Evolutionary conservation across 1,140 invertebrate genomes (phyloP).

Genomic region (Meloidogyne floridensis): DNA sequence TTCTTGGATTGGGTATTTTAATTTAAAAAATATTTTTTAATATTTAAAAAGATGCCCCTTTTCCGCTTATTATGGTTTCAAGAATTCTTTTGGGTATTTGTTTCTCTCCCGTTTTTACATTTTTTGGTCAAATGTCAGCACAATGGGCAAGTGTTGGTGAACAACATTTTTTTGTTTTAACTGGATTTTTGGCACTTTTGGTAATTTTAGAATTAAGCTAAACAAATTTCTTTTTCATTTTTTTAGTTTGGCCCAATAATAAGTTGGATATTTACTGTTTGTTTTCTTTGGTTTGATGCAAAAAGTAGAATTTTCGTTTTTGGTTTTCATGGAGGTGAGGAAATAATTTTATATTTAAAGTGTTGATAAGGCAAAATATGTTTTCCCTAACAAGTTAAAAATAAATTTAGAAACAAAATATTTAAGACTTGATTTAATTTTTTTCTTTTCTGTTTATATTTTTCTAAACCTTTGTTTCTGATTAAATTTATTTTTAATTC

Average conservation of each 20-base stretch:
- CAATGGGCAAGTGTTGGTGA: conserved; percentile 49
- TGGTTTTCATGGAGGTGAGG: conserved; percentile 31
- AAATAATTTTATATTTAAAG: not conserved
- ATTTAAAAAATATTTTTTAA: not conserved
- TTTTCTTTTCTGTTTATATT: no score
- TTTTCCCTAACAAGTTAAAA: no score
- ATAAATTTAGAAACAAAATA: no score
- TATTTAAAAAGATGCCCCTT: conserved; percentile 20
- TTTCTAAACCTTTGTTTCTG: no score
- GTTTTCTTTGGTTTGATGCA: conserved; percentile 14
- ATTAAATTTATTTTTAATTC: no score
- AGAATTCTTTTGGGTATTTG: conserved; percentile 37
- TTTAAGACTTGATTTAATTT: no score
- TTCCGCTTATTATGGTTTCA: conserved; percentile 14
- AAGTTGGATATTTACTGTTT: conserved; percentile 42
- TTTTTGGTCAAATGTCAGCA: conserved; percentile 45
- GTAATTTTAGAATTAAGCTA: conserved; percentile 14
- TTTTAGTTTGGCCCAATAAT: conserved; percentile 48
- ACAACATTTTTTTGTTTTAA: conserved; percentile 44
- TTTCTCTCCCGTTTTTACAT: conserved; percentile 41
- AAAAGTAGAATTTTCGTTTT: conserved; percentile 31
- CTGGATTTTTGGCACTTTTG: conserved; percentile 40
- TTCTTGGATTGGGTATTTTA: conserved; percentile 12
- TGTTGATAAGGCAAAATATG: not conserved
- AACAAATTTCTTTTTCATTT: not conserved